Conservation (phyloP, 1,140 invertebrate species). For the Melipona quadrifasciata region DNA sequence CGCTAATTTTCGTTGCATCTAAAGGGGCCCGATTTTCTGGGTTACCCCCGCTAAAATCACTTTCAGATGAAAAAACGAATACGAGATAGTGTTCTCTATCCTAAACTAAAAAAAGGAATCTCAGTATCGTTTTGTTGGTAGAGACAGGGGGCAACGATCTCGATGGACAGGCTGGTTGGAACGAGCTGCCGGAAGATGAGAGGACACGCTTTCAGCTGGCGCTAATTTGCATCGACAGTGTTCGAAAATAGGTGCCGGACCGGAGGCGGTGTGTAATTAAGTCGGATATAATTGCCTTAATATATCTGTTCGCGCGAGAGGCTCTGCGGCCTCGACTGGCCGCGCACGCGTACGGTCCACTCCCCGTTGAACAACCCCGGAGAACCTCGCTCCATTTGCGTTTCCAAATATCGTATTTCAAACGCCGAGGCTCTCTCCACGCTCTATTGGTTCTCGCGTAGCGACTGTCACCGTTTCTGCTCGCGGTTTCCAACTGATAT, state of each 20-base stretch:
- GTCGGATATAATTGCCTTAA: slow-evolving; percentile 72
- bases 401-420: slow-evolving; percentile 56
- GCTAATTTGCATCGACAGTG: slow-evolving; percentile 31
- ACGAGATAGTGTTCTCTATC: too few relatives aligned
- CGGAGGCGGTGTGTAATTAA: slow-evolving; percentile 65
- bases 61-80: too few relatives aligned
- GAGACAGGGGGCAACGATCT: neutral
- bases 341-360: slow-evolving; percentile 15
- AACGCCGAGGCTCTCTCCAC: slow-evolving; percentile 1
- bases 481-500: too few relatives aligned
- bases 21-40: too few relatives aligned
- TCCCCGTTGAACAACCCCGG: slow-evolving; percentile 7
- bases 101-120: too few relatives aligned
- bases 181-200: neutral
- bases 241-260: slow-evolving; percentile 43
- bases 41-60: too few relatives aligned
- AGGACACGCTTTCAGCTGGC: neutral
- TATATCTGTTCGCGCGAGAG: slow-evolving; percentile 43
- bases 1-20: too few relatives aligned
- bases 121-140: too few relatives aligned
- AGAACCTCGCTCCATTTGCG: slow-evolving; percentile 44
- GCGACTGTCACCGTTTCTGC: neutral
- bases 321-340: neutral
- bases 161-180: neutral
- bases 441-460: neutral